A percentile compares a stretch with the other conserved stretches of the same genome.
phyloP scores from a whole-genome alignment of 1,140 invertebrate genomes.

The Armadillidium nasatum region DNA sequence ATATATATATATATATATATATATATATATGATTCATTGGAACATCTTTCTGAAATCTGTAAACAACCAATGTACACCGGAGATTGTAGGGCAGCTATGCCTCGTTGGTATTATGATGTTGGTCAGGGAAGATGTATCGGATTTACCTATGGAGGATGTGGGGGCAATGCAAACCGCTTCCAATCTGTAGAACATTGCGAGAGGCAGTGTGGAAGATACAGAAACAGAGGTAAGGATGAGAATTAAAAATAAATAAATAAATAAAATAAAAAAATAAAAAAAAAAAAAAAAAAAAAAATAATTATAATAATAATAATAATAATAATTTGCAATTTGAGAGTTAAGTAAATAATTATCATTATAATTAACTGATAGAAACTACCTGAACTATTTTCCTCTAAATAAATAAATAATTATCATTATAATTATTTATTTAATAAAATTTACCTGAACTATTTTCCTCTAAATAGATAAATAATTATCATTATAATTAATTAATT shows the following conservation, averaged over 20 bases:
- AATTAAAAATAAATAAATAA: neutral
- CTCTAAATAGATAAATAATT: too few species aligned
- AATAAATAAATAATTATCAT: too few species aligned
- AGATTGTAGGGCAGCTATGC: constrained; percentile 53
- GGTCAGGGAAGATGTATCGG: constrained; percentile 55
- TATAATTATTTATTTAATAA: too few species aligned
- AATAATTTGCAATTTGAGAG: too few species aligned
- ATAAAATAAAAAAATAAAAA: neutral
- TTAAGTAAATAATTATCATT: too few species aligned
- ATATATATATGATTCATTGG: constrained; percentile 27
- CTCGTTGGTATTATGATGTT: constrained; percentile 70
- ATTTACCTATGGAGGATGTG: constrained; percentile 76
- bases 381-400: too few species aligned
- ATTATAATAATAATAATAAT: too few species aligned
- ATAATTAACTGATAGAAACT: too few species aligned
- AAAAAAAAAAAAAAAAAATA: too few species aligned
- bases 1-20: neutral
- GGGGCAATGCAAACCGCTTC: constrained; percentile 73
- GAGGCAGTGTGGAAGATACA: constrained; percentile 69
- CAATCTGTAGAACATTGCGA: constrained; percentile 70
- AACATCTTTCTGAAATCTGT: constrained; percentile 54
- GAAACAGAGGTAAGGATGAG: constrained; percentile 30
- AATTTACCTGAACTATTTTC: too few species aligned
- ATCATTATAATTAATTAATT: too few species aligned
- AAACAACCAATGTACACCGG: constrained; percentile 59